Base-by-base conservation (phyloP, 2,888 invertebrate genomes). In the Eupeodes latifasciatus region DNA sequence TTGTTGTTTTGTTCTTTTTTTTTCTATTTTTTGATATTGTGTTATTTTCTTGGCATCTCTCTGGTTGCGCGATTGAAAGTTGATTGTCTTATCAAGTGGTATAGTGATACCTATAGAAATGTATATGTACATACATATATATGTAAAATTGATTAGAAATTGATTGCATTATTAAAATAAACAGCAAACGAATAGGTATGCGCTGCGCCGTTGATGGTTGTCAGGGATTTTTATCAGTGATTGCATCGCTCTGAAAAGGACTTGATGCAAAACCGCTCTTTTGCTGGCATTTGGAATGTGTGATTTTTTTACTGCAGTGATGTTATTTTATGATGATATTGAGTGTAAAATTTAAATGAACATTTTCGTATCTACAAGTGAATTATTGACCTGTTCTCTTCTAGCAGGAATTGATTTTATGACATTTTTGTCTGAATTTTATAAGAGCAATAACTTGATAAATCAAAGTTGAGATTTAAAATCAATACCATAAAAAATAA, bases 1-100 rank as follows among this genome's bases (percentile, higher is more conserved):
- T 75, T 62, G 6, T 74, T 74, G 10, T 62, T 16, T 74, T 74
- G 10, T 59, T 74, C 12, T 53, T 11, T 10, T 61, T 72, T 57
- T 16, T 72, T 57, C 16, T 19, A 44, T 16, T 44, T 16, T 16
- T 55, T 55, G 36, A 16, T 55, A 55, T 36, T 47, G 9, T 16
- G 27, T 27, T 27, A 27, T 2, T 66, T 44, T 47, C 36, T 51
- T 62, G 62, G 62, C 75, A 53, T 61, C 62, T 61, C 62, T 72
- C 53, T 55, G 57, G 72, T 72, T 44, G 19, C 47, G 57, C 47
- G 57, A 55, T 71, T 72, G 72, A 59, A 72, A 72, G 72, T 72
- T 72, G 57, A 72, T 72, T 72, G 72, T 47, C 59, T 72, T 49
- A 49, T 72, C 47, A 49, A 59, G 72, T 69, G 47, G n/a, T 57